These are phyloP conservation scores for Pantherophis guttatus DNA, from an alignment of 2,113 vertebrate genomes.

Conservation along the genomic window DNA sequence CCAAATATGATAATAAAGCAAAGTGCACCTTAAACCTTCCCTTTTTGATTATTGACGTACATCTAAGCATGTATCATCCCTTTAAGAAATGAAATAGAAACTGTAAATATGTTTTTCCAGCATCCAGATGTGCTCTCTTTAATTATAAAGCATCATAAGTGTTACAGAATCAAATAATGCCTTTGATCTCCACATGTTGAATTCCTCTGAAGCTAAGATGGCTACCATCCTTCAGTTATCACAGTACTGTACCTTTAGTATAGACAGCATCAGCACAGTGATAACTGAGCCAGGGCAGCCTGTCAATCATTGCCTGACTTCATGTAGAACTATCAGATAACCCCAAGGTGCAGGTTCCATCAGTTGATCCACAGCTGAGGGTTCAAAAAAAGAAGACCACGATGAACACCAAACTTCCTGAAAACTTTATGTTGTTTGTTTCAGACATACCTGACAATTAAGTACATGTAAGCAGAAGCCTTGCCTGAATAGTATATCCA, in stretches of 20 bases:
- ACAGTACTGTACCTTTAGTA: conserved; percentile 99
- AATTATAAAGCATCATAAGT: too few species aligned
- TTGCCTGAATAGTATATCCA: neutral
- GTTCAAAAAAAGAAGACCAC: fast-evolving
- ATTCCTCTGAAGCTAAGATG: conserved; percentile 83
- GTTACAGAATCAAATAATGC: neutral
- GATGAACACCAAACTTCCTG: neutral
- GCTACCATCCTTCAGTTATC: conserved; percentile 99
- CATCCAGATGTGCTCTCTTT: fast-evolving
- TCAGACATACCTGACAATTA: neutral
- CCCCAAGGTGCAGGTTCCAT: neutral
- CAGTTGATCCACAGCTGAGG: fast-evolving
- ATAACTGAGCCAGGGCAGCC: conserved; percentile 99
- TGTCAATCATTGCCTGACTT: conserved; percentile 71
- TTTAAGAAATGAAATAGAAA: neutral
- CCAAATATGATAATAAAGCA: neutral
- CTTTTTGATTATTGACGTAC: conserved; percentile 17
- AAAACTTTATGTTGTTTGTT: neutral
- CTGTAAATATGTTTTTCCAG: fast-evolving
- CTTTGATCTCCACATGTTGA: fast-evolving
- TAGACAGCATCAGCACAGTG: conserved; percentile 99
- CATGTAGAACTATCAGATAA: neutral
- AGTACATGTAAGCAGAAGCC: neutral
- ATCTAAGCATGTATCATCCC: neutral
- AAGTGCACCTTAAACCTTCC: neutral